These are phyloP conservation scores for Emmelina monodactyla DNA, from an alignment of 2,888 invertebrate genomes.

Conservation along the genomic window DNA sequence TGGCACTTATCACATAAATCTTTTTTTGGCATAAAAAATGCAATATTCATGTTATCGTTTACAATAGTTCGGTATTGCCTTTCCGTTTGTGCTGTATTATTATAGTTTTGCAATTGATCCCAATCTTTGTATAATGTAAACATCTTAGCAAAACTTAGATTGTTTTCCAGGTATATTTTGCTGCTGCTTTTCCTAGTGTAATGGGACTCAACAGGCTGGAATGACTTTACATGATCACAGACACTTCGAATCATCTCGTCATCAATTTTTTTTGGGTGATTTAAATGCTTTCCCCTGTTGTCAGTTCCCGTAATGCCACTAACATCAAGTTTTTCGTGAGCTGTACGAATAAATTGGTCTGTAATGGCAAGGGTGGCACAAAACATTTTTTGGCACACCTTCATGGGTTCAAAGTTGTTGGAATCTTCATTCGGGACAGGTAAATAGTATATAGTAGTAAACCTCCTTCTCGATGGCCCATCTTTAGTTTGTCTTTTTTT, in stretches of 20 bases:
- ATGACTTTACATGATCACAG: slow-evolving; percentile 2
- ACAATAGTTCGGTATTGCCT: slow-evolving; percentile 13
- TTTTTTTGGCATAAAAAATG: slow-evolving; percentile 11
- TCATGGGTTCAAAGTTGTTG: too few relatives aligned
- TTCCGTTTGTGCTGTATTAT: slow-evolving; percentile 7
- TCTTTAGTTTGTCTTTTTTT: too few relatives aligned
- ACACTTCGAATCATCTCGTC: slow-evolving; percentile 3
- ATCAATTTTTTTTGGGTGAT: slow-evolving; percentile 2
- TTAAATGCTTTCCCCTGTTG: slow-evolving; percentile 5
- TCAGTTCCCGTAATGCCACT: neutral
- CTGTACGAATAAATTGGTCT: slow-evolving; percentile 4
- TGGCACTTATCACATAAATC: slow-evolving; percentile 12
- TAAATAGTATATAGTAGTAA: too few relatives aligned
- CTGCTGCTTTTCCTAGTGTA: slow-evolving; percentile 1
- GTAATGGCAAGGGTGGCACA: slow-evolving; percentile 2
- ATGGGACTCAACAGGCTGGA: slow-evolving; percentile 3
- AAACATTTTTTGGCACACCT: too few relatives aligned
- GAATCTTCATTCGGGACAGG: too few relatives aligned
- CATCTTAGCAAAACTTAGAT: slow-evolving; percentile 13
- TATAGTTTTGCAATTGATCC: slow-evolving; percentile 10
- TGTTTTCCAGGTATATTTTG: slow-evolving; percentile 11
- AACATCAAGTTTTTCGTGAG: slow-evolving; percentile 4
- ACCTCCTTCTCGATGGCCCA: too few relatives aligned
- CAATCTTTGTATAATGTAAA: slow-evolving; percentile 14
- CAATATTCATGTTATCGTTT: slow-evolving; percentile 11